Conservation (phyloP, 2,113 vertebrate species). For the Vicugna pacos region DNA sequence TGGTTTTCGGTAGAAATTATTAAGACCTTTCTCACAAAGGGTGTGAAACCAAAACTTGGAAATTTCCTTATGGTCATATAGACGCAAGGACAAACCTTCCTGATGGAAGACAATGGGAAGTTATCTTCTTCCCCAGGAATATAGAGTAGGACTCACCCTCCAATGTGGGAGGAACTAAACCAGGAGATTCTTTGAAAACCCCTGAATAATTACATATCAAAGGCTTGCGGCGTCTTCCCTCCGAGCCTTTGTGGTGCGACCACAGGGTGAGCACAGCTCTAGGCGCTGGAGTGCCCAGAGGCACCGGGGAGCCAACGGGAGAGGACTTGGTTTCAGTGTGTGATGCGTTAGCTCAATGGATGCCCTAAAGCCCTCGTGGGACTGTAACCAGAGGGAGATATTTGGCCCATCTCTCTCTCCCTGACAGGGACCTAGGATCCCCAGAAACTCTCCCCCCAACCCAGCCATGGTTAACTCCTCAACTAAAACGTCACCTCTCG, state of each 20-base stretch:
- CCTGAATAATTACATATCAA: background rate
- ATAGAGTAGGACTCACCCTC: background rate
- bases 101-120: background rate
- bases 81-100: background rate
- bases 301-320: no score
- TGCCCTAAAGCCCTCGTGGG: rapidly evolving
- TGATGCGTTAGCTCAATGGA: background rate
- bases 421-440: background rate
- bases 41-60: background rate
- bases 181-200: background rate
- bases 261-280: background rate
- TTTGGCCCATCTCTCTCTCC: background rate
- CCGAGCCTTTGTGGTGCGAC: background rate
- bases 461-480: background rate
- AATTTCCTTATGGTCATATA: background rate
- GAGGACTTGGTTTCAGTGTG: background rate
- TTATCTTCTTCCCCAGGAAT: background rate
- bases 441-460: background rate
- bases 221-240: background rate
- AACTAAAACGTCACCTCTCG: background rate
- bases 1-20: background rate
- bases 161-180: background rate
- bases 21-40: background rate
- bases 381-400: background rate
- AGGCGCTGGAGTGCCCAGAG: background rate